Percentiles rank a stretch among this genome's conserved stretches.
phyloP scores from a whole-genome alignment of 2,797 vertebrate genomes.

The Neosalanx taihuensis region DNA sequence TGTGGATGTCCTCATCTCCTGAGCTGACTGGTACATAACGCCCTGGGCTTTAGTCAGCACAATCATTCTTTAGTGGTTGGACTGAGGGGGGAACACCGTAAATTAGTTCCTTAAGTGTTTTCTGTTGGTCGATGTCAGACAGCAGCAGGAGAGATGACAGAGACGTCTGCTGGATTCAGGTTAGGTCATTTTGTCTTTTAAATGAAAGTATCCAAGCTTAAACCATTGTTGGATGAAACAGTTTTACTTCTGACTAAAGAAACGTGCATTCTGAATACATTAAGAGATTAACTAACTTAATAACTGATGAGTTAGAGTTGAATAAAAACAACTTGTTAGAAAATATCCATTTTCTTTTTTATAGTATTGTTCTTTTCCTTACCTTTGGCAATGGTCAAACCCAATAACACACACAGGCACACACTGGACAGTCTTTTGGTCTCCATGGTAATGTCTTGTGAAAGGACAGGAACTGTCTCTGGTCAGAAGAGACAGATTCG shows the following conservation, averaged over 20 bases:
- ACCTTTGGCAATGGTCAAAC: conserved; percentile 54
- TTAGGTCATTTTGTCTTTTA: too few relatives aligned
- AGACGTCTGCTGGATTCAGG: too few relatives aligned
- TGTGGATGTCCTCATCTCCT: neutral
- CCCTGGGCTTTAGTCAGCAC: too few relatives aligned
- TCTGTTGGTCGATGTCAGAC: too few relatives aligned
- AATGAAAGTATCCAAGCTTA: too few relatives aligned
- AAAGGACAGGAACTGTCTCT: neutral
- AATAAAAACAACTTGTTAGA: neutral
- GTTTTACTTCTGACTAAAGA: too few relatives aligned
- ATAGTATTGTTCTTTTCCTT: conserved; percentile 18
- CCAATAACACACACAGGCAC: conserved; percentile 49
- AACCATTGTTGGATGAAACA: too few relatives aligned
- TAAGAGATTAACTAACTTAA: too few relatives aligned
- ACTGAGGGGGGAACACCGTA: neutral
- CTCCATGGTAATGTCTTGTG: conserved; percentile 47
- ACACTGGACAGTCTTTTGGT: conserved; percentile 15
- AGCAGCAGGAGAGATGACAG: neutral
- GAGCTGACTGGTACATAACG: conserved; percentile 14
- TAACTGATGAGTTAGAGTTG: too few relatives aligned
- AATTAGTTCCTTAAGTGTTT: too few relatives aligned
- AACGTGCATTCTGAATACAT: too few relatives aligned
- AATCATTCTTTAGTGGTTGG: conserved; percentile 52
- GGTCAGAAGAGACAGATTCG: conserved; percentile 4
- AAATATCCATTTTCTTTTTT: neutral